Conservation (phyloP, 2,113 vertebrate species). For the Grantiella picta region DNA sequence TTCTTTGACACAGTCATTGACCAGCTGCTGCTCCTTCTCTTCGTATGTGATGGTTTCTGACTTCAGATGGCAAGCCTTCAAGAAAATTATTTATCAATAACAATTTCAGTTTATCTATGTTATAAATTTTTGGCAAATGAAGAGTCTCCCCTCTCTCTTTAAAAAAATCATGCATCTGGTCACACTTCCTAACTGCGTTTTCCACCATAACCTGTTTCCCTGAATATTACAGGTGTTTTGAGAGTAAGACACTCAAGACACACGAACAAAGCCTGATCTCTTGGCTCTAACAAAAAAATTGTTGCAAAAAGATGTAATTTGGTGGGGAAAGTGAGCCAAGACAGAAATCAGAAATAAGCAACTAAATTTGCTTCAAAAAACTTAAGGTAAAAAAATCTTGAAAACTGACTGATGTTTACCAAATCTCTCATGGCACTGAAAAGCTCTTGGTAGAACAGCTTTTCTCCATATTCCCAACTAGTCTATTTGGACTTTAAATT, state of each 20-base stretch:
- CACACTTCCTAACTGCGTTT: background rate
- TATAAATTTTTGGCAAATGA: background rate
- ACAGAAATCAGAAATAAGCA: background rate
- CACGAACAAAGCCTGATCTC: background rate
- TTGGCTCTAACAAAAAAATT: background rate
- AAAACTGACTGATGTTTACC: background rate
- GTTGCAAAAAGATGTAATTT: background rate
- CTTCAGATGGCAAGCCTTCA: slow-evolving; percentile 90
- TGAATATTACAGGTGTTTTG: background rate
- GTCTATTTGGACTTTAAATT: background rate
- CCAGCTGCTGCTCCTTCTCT: slow-evolving; percentile 94
- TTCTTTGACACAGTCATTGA: slow-evolving; percentile 95
- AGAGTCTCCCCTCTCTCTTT: background rate
- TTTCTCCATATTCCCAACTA: background rate
- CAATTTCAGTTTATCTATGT: background rate
- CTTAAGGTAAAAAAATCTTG: background rate
- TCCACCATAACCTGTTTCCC: background rate
- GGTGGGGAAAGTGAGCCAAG: background rate
- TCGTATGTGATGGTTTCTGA: slow-evolving; percentile 92
- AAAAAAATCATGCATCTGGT: background rate
- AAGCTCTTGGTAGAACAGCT: background rate
- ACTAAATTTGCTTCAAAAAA: background rate
- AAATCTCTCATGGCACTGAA: background rate
- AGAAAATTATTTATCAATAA: slow-evolving; percentile 5
- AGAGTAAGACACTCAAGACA: background rate